Evolutionary conservation across 2,113 vertebrate species (phyloP).

Genomic region (Chlorocebus sabaeus): DNA sequence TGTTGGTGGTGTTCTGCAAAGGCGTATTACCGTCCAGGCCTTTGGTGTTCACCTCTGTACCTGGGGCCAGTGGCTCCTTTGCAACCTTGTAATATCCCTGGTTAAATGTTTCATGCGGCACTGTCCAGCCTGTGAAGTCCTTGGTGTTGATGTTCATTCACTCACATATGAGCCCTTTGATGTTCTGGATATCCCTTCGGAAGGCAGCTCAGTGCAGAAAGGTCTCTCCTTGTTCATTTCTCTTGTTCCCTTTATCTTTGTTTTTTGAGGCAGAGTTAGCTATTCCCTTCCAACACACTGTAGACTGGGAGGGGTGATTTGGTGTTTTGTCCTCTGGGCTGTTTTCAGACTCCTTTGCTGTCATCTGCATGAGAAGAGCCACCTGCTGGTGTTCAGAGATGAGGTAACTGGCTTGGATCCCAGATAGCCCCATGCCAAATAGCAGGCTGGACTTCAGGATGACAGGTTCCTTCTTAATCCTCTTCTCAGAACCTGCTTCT

Average conservation of each 20-base stretch:
- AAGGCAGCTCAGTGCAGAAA: conserved; percentile 97
- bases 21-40: conserved; percentile 98
- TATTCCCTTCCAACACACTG: conserved; percentile 98
- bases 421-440: conserved; percentile 97
- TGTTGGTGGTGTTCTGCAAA: conserved; percentile 96
- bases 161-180: conserved; percentile 98
- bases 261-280: conserved; percentile 99
- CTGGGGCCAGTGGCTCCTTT: conserved; percentile 97
- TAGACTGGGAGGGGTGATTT: conserved; percentile 99
- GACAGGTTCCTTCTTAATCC: conserved; percentile 97
- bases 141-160: conserved; percentile 99
- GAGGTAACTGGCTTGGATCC: conserved; percentile 97
- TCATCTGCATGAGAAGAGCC: conserved; percentile 99
- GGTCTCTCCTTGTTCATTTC: conserved; percentile 97
- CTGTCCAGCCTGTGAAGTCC: conserved; percentile 99
- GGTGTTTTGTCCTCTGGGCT: conserved; percentile 99
- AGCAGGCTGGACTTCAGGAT: conserved; percentile 94
- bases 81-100: conserved; percentile 98
- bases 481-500: conserved; percentile 99
- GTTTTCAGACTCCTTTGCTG: conserved; percentile 97
- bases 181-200: conserved; percentile 95
- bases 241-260: conserved; percentile 99
- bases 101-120: conserved; percentile 98
- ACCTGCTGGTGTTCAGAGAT: conserved; percentile 99
- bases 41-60: conserved; percentile 98